Percentiles rank a stretch among this genome's conserved stretches.
Evolutionary conservation across 2,797 vertebrate genomes (phyloP).

Genomic region (Dendrocincla tyrannina): DNA sequence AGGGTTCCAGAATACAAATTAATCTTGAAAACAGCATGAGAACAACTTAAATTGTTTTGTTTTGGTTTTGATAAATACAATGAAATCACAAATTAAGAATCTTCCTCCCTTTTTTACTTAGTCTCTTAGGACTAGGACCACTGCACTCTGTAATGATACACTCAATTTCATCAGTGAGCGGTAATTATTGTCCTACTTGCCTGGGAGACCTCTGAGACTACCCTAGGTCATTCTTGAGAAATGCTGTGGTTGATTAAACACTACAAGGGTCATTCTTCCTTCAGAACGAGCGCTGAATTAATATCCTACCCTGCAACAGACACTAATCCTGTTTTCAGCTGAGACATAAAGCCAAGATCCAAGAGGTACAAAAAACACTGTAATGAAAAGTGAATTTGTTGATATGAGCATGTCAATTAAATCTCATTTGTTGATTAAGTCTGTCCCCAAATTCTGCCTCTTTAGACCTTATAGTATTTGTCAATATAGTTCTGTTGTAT

Average conservation of each 20-base stretch:
- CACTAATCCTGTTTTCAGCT: neutral
- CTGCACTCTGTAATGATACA: neutral
- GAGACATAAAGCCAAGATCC: neutral
- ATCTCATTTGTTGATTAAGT: neutral
- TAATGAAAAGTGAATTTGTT: neutral
- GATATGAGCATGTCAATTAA: neutral
- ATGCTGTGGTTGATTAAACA: neutral
- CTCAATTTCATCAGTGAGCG: neutral
- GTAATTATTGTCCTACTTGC: constrained; percentile 11
- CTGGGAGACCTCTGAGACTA: neutral
- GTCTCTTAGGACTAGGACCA: neutral
- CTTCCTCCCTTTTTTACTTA: neutral
- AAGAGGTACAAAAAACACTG: neutral
- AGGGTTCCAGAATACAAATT: neutral
- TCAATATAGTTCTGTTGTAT: neutral
- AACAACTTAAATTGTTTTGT: neutral
- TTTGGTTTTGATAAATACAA: neutral
- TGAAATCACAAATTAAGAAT: neutral
- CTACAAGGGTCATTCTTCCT: neutral
- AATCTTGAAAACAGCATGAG: neutral
- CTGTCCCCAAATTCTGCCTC: neutral
- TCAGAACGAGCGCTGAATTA: neutral
- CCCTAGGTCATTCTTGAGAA: neutral
- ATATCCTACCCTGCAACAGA: neutral
- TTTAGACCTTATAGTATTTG: neutral